Conservation (phyloP, 2,888 invertebrate species). For the Entomobrya proxima region DNA sequence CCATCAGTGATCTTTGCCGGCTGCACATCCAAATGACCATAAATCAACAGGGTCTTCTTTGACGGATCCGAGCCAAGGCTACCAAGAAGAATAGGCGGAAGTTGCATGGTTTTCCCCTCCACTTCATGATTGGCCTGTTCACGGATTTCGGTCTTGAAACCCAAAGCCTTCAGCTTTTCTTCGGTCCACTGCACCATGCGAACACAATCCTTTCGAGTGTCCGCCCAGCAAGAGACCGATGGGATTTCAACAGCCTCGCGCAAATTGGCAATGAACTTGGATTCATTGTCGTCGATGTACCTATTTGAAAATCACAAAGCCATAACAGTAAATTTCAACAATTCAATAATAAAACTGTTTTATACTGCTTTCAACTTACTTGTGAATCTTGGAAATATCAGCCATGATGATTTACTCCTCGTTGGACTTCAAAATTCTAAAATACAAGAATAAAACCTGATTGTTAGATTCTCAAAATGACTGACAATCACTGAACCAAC, state of each 20-base stretch:
- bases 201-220: constrained; percentile 87
- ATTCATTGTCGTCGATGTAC: constrained; percentile 87
- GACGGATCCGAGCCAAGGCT: constrained; percentile 86
- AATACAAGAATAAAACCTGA: too few relatives aligned
- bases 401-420: neutral
- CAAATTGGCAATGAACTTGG: constrained; percentile 86
- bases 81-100: constrained; percentile 92
- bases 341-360: too few relatives aligned
- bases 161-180: constrained; percentile 83
- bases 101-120: constrained; percentile 82
- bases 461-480: too few relatives aligned
- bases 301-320: constrained; percentile 78
- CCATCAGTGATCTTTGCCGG: constrained; percentile 93
- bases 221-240: constrained; percentile 95
- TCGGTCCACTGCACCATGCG: constrained; percentile 92
- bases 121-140: constrained; percentile 85
- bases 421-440: neutral
- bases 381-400: constrained; percentile 6
- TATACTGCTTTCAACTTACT: constrained; percentile 41
- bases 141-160: constrained; percentile 84
- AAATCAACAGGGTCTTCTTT: constrained; percentile 95
- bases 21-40: constrained; percentile 99
- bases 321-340: too few relatives aligned
- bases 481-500: too few relatives aligned
- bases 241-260: constrained; percentile 93